Base-by-base conservation (phyloP, 2,113 vertebrate genomes). In the Rhinoderma darwinii region DNA sequence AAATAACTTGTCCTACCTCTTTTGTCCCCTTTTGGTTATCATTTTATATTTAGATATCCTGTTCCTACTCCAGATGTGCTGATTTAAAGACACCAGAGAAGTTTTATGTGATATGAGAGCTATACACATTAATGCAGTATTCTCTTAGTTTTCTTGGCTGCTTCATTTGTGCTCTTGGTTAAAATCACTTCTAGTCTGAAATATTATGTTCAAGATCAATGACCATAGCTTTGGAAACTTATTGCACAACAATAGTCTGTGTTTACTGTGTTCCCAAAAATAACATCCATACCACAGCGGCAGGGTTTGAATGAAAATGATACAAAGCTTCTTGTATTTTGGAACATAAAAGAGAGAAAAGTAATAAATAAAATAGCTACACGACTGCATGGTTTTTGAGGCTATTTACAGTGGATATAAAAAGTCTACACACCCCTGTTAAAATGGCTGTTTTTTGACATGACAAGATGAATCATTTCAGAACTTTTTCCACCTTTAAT, bases 221-320 rank as follows among this genome's bases (percentile, higher is more conserved):
- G 27, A 11, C 27, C 27, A 32, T 77, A 51, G 44, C 32, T 15
- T 77, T 77, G 18, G 74, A 77, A 18, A 51, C 44, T 18, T 77
- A 44, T 77, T 77, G 73, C 74, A 51, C 74, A 77, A 77, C 43
- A 77, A 77, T 27, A 32, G 43, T 77, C 41, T 77, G 44, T 77
- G 44, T 50, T 50, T n/a, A 10, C 70, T 7, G 22, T 37, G 39
- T 41, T 77, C 74, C 74, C n/a, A 51, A 50, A 77, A 51, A 77
- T 77, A 51, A 32, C 27, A 50, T 2, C 15, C 11, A 4, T 3
- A 4, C 7, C 8, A 30, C 44, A 56, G 27, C 20, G 20, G 75
- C 18, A 56, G 50, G 47, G 15, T 50, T 20, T 30, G 47, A 20
- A 25, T 30, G 44, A 51, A 50, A 30, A n/a, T 32, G 7, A 6